Evolutionary conservation across 92 coral and sea anemone species (phyloP), one percentile per base, ranked within the genome.

Genomic region (Epizoanthus scotinus): DNA sequence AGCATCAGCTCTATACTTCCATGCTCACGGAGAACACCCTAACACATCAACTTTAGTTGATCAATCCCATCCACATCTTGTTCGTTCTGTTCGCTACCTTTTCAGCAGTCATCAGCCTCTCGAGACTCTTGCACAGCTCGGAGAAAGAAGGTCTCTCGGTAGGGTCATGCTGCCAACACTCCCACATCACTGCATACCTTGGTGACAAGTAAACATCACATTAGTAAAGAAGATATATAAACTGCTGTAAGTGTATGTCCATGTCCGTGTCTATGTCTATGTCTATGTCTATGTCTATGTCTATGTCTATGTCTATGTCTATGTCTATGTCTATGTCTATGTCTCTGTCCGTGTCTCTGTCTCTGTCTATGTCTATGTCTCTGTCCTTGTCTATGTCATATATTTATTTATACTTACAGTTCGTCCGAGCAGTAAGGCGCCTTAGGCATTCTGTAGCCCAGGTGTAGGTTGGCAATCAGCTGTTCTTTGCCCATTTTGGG

Each of bases 101-200:
- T 83, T 96, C 89, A 15, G 94, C 98, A 0, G 96, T 84, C 59
- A 87, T 86, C 66, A 96, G 82, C 59, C 99, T 86, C 58, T 93
- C 89, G 15, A 96, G 82, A 2, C 92, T 91, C 79, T 91, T 88
- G 58, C 94, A 87, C 6, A 96, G 84, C 83, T 94, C 94, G 6
- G 90, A 81, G 84, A 93, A 93, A 0, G 98, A 91, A 25, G 99
- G 98, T 78, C 99, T 85, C 34, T 88, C 85, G 18, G 84, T 78
- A 8, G 99, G 99, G 27, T 93, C 91, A 49, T 87, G 88, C 29
- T 96, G 94, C 99, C 99, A 96, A 44, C 99, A 96, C 70, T 96
- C 90, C 99, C 98, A 96, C 92, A 96, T 96, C 7, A 96, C 87
- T 31, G 96, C 77, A 57, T 93, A 96, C 65, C 99, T 96, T 54